These are phyloP conservation scores for Somateria mollissima DNA, from an alignment of 2,797 vertebrate genomes.

Conservation along the genomic window DNA sequence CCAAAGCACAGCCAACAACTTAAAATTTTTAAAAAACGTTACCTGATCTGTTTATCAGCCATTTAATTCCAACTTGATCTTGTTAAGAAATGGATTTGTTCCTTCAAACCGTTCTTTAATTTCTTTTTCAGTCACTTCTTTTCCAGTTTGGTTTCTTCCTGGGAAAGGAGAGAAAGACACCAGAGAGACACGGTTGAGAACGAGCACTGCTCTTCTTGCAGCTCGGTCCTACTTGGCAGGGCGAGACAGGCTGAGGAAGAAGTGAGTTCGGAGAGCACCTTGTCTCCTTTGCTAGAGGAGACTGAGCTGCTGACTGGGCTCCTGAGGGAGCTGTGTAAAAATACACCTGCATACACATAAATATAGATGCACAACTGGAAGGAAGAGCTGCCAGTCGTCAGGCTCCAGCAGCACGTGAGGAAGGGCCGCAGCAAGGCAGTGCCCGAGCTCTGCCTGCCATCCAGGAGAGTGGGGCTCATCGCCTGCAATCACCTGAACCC, in stretches of 20 bases:
- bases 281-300: neutral
- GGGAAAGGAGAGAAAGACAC: constrained; percentile 26
- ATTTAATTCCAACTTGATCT: constrained; percentile 77
- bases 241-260: neutral
- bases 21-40: neutral
- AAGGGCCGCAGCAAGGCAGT: neutral
- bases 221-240: neutral
- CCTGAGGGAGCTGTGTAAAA: neutral
- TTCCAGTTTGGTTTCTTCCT: constrained; percentile 51
- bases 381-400: neutral
- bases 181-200: constrained; percentile 21
- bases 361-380: neutral
- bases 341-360: neutral
- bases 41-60: constrained; percentile 83
- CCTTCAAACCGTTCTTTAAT: neutral
- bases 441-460: neutral
- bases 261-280: neutral
- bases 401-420: neutral
- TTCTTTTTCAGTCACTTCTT: constrained; percentile 14
- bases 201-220: neutral
- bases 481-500: neutral
- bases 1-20: neutral
- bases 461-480: neutral
- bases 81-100: constrained; percentile 56
- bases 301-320: neutral